Base-by-base conservation (phyloP, 1,140 invertebrate genomes). In the Sinella curviseta region DNA sequence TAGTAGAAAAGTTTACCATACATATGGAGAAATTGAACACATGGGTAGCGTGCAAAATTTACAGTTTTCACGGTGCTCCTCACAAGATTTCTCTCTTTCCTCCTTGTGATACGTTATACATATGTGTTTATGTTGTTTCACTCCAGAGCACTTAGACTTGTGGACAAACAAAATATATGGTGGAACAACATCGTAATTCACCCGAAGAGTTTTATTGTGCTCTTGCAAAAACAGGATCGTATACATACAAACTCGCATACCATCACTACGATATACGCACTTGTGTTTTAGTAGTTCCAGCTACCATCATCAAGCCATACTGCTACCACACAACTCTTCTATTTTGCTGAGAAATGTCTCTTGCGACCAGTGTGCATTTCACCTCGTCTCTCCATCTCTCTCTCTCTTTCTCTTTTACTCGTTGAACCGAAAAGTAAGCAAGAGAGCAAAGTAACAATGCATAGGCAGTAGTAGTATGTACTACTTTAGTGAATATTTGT, bases 151-250 rank as follows among this genome's bases (percentile, higher is more conserved):
- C 55, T 14, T 60, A 60, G n/a, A 60, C 55, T n/a, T 60, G 55
- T 60, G 55, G 55, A 60, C 55, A 60, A 60, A 60, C 55, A 60
- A 60, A 60, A 60, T 60, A 60, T 60, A 60, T 60, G 55, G 55
- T 60, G 14, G 55, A 60, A 60, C 55, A 60, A 60, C 55, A 60
- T 60, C 55, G 55, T 60, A 60, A 60, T 60, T 60, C 55, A 60
- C 55, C 55, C 55, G 55, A 60, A 60, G 55, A 60, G 55, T 60
- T 60, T 60, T 60, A 60, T 60, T 60, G 14, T 12, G 24, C n/a
- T n/a, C 55, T 60, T n/a, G 55, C 24, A 60, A 60, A 60, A 60
- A 60, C 3, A 14, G 55, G 24, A 48, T 48, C 4, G 39, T 48
- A 8, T n/a, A n/a, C n/a, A n/a, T n/a, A n/a, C n/a, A n/a, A n/a